Evolutionary conservation across 1,140 invertebrate species (phyloP).

Genomic region (Diachasmimorpha longicaudata): DNA sequence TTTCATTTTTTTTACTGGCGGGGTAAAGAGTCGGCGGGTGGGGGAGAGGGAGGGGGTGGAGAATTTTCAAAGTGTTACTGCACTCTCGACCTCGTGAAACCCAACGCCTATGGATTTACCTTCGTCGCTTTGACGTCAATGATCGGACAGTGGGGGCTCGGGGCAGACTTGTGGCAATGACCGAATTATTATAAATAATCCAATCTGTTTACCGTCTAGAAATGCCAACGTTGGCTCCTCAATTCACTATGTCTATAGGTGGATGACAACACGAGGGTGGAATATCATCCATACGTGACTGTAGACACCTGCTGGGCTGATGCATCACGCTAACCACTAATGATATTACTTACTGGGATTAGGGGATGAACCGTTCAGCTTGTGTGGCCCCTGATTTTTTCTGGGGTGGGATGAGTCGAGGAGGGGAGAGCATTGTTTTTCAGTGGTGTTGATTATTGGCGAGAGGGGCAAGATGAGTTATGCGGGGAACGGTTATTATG

Average conservation of each 20-base stretch:
- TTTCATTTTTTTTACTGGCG: not conserved
- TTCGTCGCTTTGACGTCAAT: slow-evolving; percentile 18
- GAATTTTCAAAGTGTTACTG: not conserved
- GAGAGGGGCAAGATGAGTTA: too few species aligned
- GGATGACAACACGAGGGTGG: not conserved
- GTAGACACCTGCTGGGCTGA: not conserved
- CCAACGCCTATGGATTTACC: not conserved
- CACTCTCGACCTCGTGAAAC: not conserved
- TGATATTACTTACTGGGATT: not conserved
- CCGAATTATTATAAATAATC: slow-evolving; percentile 36
- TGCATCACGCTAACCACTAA: not conserved
- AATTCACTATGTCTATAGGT: slow-evolving; percentile 2
- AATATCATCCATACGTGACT: not conserved
- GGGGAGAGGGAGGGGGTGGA: not conserved
- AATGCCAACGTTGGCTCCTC: not conserved
- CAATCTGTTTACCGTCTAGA: slow-evolving; percentile 20
- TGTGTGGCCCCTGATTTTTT: not conserved
- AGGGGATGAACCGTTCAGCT: not conserved
- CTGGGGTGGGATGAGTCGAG: too few species aligned
- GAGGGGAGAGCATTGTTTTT: too few species aligned
- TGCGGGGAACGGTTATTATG: too few species aligned
- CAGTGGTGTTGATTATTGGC: too few species aligned
- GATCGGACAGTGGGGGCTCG: not conserved
- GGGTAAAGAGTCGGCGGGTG: too few species aligned
- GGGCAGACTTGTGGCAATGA: slow-evolving; percentile 27